phyloP scores from a whole-genome alignment of 2,113 vertebrate genomes.

The Trachemys scripta region DNA sequence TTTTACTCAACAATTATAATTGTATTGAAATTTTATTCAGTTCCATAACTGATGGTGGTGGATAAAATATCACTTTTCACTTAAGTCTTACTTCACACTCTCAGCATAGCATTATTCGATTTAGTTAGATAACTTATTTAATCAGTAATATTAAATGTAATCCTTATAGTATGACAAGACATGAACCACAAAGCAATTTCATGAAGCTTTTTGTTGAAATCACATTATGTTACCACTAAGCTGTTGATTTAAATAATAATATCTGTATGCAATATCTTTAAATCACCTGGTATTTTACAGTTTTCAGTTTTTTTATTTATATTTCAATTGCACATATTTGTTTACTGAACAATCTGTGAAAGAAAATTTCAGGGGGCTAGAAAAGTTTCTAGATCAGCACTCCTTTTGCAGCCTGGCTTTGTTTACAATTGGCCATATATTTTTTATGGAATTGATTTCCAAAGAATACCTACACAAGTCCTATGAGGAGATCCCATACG shows the following conservation, averaged over 20 bases:
- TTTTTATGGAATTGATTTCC: accelerated
- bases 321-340: accelerated
- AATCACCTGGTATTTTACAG: neutral
- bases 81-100: neutral
- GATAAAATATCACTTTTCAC: neutral
- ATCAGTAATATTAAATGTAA: neutral
- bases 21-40: constrained; percentile 6
- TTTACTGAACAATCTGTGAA: neutral
- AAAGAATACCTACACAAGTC: neutral
- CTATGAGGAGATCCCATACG: no score
- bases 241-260: neutral
- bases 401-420: neutral
- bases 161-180: neutral
- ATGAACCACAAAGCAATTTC: neutral
- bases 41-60: neutral
- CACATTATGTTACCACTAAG: neutral
- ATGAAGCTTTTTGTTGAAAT: neutral
- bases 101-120: neutral
- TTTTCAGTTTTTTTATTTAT: neutral
- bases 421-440: no score
- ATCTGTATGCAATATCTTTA: neutral
- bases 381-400: neutral
- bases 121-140: neutral
- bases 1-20: neutral
- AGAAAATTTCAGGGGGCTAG: neutral